Evolutionary conservation across 1,140 invertebrate species (phyloP), one percentile per base, ranked within the genome.

Genomic region (Listronotus bonariensis): DNA sequence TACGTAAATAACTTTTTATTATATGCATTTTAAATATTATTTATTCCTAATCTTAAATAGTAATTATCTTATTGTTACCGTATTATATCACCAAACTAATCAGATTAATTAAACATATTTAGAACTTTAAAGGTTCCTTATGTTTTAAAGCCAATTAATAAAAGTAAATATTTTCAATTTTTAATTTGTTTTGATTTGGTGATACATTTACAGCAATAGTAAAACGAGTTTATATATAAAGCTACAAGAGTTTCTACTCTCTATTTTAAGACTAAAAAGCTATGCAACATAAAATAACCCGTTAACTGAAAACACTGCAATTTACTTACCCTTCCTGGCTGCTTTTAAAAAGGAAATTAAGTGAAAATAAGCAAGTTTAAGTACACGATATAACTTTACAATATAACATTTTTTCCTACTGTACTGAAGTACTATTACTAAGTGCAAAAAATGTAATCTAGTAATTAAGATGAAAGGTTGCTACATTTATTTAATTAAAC

Each of bases 271-370:
- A n/a, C 14, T 14, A 45, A 7, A 45, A 45, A 18, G 42, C n/a
- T 45, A 36, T 40, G 48, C 43, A 66, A 58, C 59, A 41, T 45
- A 67, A 69, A 46, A 41, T 17, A 65, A 58, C 43, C 57, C 40
- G 49, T 41, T 62, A 52, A 46, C 42, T 36, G 40, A 56, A 65
- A 20, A 34, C 12, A 26, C 14, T 59, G 51, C 9, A 54, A 65
- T 12, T 48, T 75, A 75, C 76, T 69, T 68, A 77, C 76, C 76
- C 74, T 74, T 65, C 74, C 74, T 31, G 76, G 74, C 68, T 69
- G 76, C 76, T 76, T 72, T 52, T 69, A 58, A 53, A 68, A 71
- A 73, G 63, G 68, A 70, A 69, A 59, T 69, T 17, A 59, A 69
- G 59, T 72, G 68, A 68, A 66, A 73, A 69, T 68, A 72, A 55